These are phyloP conservation scores for Notoglanidium macrostoma DNA, from an alignment of 2,797 vertebrate species.

Conservation along the genomic window DNA sequence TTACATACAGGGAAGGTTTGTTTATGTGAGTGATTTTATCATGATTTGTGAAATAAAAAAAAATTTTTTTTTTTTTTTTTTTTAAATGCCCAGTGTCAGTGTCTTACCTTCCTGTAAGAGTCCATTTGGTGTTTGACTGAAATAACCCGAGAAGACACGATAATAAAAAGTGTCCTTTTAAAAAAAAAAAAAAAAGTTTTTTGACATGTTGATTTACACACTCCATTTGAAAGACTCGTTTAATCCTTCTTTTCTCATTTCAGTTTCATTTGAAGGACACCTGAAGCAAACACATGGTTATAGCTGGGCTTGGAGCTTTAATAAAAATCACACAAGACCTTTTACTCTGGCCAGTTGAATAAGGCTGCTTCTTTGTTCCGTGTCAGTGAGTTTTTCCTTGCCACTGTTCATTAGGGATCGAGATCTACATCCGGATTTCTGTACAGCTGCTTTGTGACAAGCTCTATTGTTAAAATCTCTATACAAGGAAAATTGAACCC, in stretches of 20 bases:
- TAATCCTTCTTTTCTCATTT: not conserved
- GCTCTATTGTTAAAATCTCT: not conserved
- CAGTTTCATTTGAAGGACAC: not conserved
- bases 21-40: conserved; percentile 19
- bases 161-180: not conserved
- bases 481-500: not conserved
- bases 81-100: not conserved
- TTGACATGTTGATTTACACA: not conserved
- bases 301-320: not conserved
- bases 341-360: not conserved
- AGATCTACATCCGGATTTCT: too few species aligned
- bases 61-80: too few species aligned
- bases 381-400: not conserved
- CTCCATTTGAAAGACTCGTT: not conserved
- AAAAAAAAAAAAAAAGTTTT: too few species aligned
- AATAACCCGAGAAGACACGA: not conserved
- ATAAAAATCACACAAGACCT: not conserved
- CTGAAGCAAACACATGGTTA: not conserved
- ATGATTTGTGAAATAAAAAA: conserved; percentile 18
- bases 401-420: not conserved
- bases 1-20: not conserved
- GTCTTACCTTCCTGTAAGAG: not conserved
- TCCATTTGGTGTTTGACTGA: not conserved
- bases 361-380: not conserved
- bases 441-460: not conserved